Evolutionary conservation across 2,888 invertebrate species (phyloP).

Genomic region (Drosophila colorata): DNA sequence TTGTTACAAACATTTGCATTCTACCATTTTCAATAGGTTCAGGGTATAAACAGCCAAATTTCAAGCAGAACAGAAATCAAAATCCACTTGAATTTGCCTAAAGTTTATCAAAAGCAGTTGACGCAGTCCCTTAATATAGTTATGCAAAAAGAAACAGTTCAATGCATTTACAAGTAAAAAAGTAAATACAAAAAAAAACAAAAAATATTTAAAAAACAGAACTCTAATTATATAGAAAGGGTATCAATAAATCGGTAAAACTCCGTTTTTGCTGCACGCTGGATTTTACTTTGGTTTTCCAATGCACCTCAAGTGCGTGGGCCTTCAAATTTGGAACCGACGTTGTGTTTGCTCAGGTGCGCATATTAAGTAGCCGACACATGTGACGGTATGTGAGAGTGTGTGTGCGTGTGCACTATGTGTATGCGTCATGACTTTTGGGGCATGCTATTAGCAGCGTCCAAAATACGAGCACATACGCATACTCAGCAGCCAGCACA

Average conservation of each 20-base stretch:
- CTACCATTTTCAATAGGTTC: no score
- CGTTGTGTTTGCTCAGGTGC: constrained; percentile 63
- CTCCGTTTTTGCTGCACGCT: background rate
- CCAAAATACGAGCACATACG: constrained; percentile 36
- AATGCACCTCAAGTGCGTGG: constrained; percentile 48
- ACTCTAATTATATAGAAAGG: background rate
- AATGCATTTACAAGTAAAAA: no score
- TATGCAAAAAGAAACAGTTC: no score
- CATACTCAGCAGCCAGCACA: constrained; percentile 1
- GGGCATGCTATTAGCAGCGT: constrained; percentile 59
- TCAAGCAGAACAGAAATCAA: no score
- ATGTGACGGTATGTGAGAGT: constrained; percentile 24
- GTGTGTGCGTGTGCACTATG: constrained; percentile 10
- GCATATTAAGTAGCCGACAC: constrained; percentile 74
- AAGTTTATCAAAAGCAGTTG: no score
- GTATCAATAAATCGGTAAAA: background rate
- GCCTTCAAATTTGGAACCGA: constrained; percentile 59
- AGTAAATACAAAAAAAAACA: no score
- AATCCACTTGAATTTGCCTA: no score
- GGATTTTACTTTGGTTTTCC: constrained; percentile 29
- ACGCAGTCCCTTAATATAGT: no score
- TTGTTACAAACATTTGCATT: no score
- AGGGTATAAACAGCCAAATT: no score
- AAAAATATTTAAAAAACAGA: no score
- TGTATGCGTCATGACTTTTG: constrained; percentile 47